Conservation (phyloP, 2,113 vertebrate species). For the Misgurnus anguillicaudatus region DNA sequence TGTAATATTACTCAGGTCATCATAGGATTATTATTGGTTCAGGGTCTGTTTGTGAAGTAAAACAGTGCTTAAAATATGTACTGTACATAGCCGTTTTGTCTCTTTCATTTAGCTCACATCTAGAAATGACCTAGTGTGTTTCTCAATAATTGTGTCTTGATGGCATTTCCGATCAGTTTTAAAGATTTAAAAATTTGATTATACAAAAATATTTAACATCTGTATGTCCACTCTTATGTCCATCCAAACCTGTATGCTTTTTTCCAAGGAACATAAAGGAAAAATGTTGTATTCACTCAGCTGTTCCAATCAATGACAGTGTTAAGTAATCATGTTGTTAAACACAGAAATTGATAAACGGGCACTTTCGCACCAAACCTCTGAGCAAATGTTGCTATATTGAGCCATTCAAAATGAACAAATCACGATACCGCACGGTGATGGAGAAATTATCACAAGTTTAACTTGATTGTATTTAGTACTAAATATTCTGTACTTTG, state of each 20-base stretch:
- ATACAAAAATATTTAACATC: background rate
- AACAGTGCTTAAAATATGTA: background rate
- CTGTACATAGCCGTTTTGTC: background rate
- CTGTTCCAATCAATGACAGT: too few species aligned
- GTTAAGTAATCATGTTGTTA: too few species aligned
- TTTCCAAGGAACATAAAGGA: background rate
- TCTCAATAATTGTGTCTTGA: background rate
- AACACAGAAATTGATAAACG: too few species aligned
- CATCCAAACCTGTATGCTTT: background rate
- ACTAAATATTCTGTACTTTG: background rate
- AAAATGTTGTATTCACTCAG: background rate
- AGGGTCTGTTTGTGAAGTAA: background rate
- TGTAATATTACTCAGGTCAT: background rate
- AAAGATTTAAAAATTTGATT: background rate
- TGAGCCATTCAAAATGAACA: background rate
- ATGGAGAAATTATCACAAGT: background rate
- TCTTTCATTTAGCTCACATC: background rate
- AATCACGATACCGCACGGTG: background rate
- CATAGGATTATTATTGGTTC: slow-evolving; percentile 10
- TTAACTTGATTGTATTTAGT: background rate
- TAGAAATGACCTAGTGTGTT: slow-evolving; percentile 22
- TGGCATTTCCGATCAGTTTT: background rate
- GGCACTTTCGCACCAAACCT: background rate
- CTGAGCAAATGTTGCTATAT: background rate
- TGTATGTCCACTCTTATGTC: background rate